Evolutionary conservation across 2,113 vertebrate species (phyloP), one percentile per base, ranked within the genome.

Genomic region (Atlantisia rogersi): DNA sequence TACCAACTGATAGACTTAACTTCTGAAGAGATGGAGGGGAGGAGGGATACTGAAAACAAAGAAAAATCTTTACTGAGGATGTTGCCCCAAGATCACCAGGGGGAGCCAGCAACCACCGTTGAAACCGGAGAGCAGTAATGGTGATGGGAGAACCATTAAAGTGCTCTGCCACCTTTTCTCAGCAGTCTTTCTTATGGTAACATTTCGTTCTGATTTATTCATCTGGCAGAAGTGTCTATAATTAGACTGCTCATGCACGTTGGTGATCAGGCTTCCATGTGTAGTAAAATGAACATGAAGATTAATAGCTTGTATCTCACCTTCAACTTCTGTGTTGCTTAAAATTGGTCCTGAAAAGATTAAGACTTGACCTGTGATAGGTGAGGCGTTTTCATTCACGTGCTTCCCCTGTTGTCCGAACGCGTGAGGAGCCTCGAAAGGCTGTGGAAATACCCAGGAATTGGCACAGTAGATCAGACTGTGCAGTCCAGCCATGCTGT

Each of bases 171-270:
- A 74, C 64, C 60, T 92, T 83, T 93, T 91, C 86, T 87, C 58
- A 68, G 18, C 35, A 39, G n/a, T 39, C 69, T 93, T 88, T 90
- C 82, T 90, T 68, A 75, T 20, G 60, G 19, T 82, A 94, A 84
- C 37, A 42, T 82, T 92, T 92, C 28, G 39, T 63, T 89, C 87
- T 92, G 92, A 86, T 96, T 95, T 95, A 87, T 87, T 95, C 71
- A 59, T 60, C 76, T 86, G 69, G 59, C 85, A 87, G 75, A 87
- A 92, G 56, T 85, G 29, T 37, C 82, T 94, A 44, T 96, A 92
- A 92, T 92, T 93, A 93, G 82, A 56, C 74, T 89, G 56, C 55
- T 82, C 20, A 39, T 73, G 80, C 80, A 81, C 29, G 7, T 73
- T 92, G 74, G 78, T 95, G 87, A 90, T 92, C 84, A 84, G 70